These are phyloP conservation scores for Triplophysa bombifrons DNA, from an alignment of 2,797 vertebrate genomes.

Conservation along the genomic window DNA sequence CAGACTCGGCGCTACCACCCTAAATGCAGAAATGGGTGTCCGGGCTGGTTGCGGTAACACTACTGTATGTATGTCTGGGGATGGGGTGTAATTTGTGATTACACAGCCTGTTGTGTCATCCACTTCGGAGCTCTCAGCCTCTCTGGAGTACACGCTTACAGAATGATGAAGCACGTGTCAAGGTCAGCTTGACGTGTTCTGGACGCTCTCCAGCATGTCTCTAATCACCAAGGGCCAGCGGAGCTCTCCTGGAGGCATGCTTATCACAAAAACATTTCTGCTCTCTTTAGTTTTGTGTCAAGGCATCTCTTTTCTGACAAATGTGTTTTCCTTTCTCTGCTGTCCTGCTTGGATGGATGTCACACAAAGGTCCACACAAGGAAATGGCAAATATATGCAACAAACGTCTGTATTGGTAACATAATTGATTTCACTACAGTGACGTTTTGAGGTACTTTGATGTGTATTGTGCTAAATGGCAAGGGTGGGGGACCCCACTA, in stretches of 20 bases:
- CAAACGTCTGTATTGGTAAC: neutral
- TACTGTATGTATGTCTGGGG: neutral
- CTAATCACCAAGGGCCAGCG: constrained; percentile 28
- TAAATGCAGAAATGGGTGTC: neutral
- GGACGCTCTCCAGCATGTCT: constrained; percentile 49
- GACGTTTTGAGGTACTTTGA: neutral
- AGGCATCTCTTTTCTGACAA: constrained; percentile 38
- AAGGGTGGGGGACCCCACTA: neutral
- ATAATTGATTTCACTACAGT: neutral
- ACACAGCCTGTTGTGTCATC: constrained; percentile 47
- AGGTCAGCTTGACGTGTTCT: constrained; percentile 52
- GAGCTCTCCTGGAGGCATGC: constrained; percentile 21
- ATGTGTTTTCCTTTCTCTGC: constrained; percentile 11
- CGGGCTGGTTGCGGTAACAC: neutral
- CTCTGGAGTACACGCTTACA: constrained; percentile 52
- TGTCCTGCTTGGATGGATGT: constrained; percentile 29
- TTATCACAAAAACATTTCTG: constrained; percentile 42
- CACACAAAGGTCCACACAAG: constrained; percentile 15
- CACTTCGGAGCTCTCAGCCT: constrained; percentile 47
- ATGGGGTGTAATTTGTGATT: constrained; percentile 48
- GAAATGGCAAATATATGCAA: constrained; percentile 13
- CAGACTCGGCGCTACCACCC: neutral
- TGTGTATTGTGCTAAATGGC: neutral
- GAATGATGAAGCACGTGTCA: constrained; percentile 52
- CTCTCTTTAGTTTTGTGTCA: constrained; percentile 40